Base-by-base conservation (phyloP, 2,888 invertebrate genomes). In the Nomada fucata region DNA sequence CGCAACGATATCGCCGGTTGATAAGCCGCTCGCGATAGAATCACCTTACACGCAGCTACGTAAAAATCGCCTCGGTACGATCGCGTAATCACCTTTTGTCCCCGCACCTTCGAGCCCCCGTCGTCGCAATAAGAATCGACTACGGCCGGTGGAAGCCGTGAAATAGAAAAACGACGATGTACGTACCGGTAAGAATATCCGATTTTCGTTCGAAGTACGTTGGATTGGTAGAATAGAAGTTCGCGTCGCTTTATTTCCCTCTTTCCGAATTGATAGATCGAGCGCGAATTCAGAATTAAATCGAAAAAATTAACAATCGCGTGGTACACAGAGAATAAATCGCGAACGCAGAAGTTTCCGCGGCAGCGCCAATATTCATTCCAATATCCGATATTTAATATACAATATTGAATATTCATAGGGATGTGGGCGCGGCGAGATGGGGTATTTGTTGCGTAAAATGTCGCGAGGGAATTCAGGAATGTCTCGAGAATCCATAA, bases 11-110 rank as follows among this genome's bases (percentile, higher is more conserved):
- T 77, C 86, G 55, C 72, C 75, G 57, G n/a, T 26, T 69, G 87
- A 86, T 86, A 86, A 86, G 59, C 52, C 69, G 53, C 74, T 59
- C 78, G 18, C 36, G 50, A 23, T 77, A 70, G 84, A 75, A 86
- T 86, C 84, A 60, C 57, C 73, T 86, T 84, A 76, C 83, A 69
- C 60, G 65, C 23, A 2, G 57, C 64, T 23, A 23, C 18, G 68
- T 78, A 78, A 86, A 83, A 83, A 72, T 86, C 65, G 42, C 65
- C 67, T 50, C 42, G 36, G 63, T 70, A 77, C 80, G 44, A 60
- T 65, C 76, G 50, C 47, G 52, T 68, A 63, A 64, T 50, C 55
- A 23, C 15, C 76, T 70, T 65, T 76, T 64, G 64, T 61, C 23
- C 44, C 26, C 63, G 4, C 63, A 20, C 18, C 53, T 4, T 11